These are phyloP conservation scores for Bradypodion ventrale DNA, from an alignment of 2,797 vertebrate genomes.

Conservation along the genomic window DNA sequence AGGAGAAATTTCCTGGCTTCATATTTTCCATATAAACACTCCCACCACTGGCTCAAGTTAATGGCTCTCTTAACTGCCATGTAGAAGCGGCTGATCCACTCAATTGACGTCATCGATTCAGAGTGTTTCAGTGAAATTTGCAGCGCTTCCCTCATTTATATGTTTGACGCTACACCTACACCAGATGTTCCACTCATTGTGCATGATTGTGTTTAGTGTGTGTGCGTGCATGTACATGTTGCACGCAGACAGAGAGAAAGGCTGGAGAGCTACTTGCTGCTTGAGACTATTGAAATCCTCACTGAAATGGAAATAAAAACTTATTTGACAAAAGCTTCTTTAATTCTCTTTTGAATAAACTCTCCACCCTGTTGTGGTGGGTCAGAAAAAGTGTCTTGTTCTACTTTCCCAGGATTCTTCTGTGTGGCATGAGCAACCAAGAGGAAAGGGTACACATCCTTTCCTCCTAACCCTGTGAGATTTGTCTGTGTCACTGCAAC, in stretches of 20 bases:
- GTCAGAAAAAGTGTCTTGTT: background rate
- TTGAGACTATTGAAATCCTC: slow-evolving; percentile 55
- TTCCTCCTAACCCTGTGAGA: background rate
- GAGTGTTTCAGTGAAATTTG: slow-evolving; percentile 69
- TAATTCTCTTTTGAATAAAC: slow-evolving; percentile 34
- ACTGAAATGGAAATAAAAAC: slow-evolving; percentile 59
- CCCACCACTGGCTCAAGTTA: slow-evolving; percentile 66
- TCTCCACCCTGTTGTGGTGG: accelerated
- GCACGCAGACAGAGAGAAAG: slow-evolving; percentile 27
- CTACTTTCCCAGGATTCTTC: background rate
- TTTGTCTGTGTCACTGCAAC: background rate
- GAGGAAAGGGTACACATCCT: background rate
- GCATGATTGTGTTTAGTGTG: background rate
- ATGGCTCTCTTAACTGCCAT: slow-evolving; percentile 67
- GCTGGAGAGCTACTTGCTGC: slow-evolving; percentile 52
- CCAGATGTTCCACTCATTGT: slow-evolving; percentile 76
- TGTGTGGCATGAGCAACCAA: background rate
- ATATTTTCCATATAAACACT: slow-evolving; percentile 81
- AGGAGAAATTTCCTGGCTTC: slow-evolving; percentile 78
- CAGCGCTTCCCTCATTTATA: slow-evolving; percentile 74
- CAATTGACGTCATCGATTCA: slow-evolving; percentile 77
- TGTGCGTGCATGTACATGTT: slow-evolving; percentile 37
- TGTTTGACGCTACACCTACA: slow-evolving; percentile 79
- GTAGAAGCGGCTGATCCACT: slow-evolving; percentile 69
- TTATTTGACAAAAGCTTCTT: slow-evolving; percentile 19